A percentile compares a stretch with the other conserved stretches of the same genome.
Conservation (phyloP, 2,888 invertebrate species). For the Horisme vitalbata region DNA sequence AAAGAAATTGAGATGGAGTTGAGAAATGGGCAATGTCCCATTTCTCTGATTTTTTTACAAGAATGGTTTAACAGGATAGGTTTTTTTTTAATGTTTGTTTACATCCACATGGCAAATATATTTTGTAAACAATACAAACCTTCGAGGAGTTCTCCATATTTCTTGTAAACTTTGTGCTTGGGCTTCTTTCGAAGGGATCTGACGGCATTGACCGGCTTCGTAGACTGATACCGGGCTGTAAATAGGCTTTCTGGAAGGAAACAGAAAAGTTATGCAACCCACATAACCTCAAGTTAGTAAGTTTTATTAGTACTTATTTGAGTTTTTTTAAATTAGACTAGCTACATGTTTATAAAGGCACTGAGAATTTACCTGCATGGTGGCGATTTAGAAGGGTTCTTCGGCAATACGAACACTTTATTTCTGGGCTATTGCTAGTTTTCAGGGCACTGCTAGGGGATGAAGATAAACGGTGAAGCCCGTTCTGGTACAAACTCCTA, state of each 20-base stretch:
- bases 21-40: no score
- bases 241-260: constrained; percentile 60
- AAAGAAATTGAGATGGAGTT: no score
- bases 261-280: constrained; percentile 69
- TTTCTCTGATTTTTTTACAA: no score
- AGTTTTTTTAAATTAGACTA: neutral
- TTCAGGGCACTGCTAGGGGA: constrained; percentile 49
- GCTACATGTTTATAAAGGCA: neutral
- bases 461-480: constrained; percentile 57
- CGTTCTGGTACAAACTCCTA: constrained; percentile 66
- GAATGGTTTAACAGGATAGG: no score
- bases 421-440: constrained; percentile 48
- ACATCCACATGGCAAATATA: constrained; percentile 19
- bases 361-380: constrained; percentile 54
- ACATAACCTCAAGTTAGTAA: constrained; percentile 42
- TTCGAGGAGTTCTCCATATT: constrained; percentile 87
- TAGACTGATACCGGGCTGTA: constrained; percentile 65
- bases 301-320: neutral
- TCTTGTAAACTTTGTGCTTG: constrained; percentile 73
- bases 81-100: constrained; percentile 36
- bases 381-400: constrained; percentile 60
- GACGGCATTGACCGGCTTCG: constrained; percentile 65
- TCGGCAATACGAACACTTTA: constrained; percentile 74
- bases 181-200: constrained; percentile 69
- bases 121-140: constrained; percentile 66